These are phyloP conservation scores for Orthosia gothica DNA, from an alignment of 2,888 invertebrate species.

Conservation along the genomic window DNA sequence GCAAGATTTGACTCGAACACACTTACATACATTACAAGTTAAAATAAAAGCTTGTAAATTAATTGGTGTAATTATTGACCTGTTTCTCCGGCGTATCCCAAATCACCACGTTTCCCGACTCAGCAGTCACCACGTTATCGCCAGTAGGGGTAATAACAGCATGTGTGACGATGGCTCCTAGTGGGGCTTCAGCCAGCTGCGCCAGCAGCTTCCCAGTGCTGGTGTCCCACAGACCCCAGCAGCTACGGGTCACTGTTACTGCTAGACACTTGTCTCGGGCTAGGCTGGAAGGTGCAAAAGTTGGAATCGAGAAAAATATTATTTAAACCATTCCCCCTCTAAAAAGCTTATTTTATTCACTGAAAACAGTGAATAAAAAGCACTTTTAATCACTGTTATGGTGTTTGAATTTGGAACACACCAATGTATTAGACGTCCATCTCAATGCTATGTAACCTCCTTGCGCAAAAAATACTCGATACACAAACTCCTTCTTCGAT, in stretches of 20 bases:
- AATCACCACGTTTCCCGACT: conserved; percentile 97
- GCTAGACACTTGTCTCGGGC: conserved; percentile 96
- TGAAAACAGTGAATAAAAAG: too few species aligned
- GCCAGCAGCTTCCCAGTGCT: conserved; percentile 96
- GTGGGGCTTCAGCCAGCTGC: conserved; percentile 97
- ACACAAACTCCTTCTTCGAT: too few species aligned
- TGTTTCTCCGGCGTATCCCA: conserved; percentile 93
- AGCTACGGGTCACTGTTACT: conserved; percentile 98
- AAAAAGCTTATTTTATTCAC: too few species aligned
- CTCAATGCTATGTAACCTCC: too few species aligned
- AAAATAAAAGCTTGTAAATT: too few species aligned
- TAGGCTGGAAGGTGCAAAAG: conserved; percentile 89
- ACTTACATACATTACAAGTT: too few species aligned
- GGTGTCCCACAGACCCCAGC: conserved; percentile 98
- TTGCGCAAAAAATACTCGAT: too few species aligned
- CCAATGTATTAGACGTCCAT: too few species aligned
- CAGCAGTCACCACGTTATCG: conserved; percentile 96
- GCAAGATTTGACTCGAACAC: too few species aligned
- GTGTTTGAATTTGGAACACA: too few species aligned
- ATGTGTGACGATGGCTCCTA: conserved; percentile 98
- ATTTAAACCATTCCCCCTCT: too few species aligned
- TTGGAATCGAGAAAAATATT: background rate
- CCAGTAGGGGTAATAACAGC: conserved; percentile 97
- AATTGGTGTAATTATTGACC: conserved; percentile 66
- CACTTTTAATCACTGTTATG: too few species aligned